Evolutionary conservation across 2,888 invertebrate species (phyloP), one percentile per base, ranked within the genome.

Genomic region (Apamea sordens): DNA sequence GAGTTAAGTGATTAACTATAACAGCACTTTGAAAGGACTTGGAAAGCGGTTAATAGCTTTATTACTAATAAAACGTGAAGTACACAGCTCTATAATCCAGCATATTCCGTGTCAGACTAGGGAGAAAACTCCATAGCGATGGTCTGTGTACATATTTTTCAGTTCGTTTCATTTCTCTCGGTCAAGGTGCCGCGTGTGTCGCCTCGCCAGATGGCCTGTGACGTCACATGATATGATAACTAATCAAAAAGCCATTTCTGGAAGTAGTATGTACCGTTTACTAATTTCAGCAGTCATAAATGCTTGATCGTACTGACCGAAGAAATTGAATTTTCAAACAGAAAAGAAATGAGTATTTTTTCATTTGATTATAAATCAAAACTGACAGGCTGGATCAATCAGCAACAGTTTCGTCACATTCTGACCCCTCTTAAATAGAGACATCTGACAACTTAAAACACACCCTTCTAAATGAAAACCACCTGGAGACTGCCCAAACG

Each of bases 121-220:
- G 75, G 50, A 70, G n/a, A 50, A 63, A 77, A 77, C 36, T 76
- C 72, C 68, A 74, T 56, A 75, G 69, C 21, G 64, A 73, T 75
- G 61, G 74, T 76, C 36, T 50, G n/a, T 59, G n/a, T 53, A 76
- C 47, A 71, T 70, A 72, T 72, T 72, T 82, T 85, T n/a, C 82
- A 85, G 72, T 56, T 79, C 76, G 64, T 82, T 79, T 65, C 21
- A 75, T 77, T 74, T 78, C 53, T 24, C 47, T n/a, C 56, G 56
- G 85, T 82, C 82, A 85, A 85, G 71, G 82, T 82, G 76, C 28
- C 50, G 53, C 59, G 21, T 73, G 5, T 73, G 61, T 67, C 75
- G 56, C 65, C 28, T 64, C 64, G 65, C 68, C 77, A 85, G 81
- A 72, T 76, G 72, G 73, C n/a, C 50, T 65, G 63, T 71, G 73